Base-by-base conservation (phyloP, 2,113 vertebrate species). In the Arothron firmamentum region DNA sequence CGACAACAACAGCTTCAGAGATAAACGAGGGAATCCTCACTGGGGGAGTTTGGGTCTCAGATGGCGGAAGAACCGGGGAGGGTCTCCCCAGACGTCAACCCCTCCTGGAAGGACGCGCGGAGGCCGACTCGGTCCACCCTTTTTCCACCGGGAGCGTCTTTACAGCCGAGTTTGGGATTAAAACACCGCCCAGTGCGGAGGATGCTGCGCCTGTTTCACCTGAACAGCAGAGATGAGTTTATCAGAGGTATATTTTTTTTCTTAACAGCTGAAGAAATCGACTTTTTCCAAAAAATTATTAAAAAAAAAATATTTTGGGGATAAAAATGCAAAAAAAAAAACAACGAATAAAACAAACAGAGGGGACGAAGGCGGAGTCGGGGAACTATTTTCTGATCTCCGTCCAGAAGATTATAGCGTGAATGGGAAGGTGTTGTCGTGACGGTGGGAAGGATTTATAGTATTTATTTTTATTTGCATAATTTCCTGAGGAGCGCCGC, bases 161-260 rank as follows among this genome's bases (percentile, higher is more conserved):
- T 77, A 74, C 80, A 80, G 72, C 63, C 65, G 76, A 83, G 84
- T 75, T 77, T 79, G 82, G 61, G 68, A 53, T 45, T 28, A 67
- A 74, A 52, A 48, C 52, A 74, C 79, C 74, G 63, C 62, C 42
- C 12, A 45, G 43, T 16, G 12, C 43, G 13, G 3, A 47, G 45
- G 45, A 17, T 6, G 58, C 71, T 62, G 50, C 28, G 73, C 3
- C 59, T 48, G 67, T 78, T 80, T 74, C 71, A 77, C 63, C 67
- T 58, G 76, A 80, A 59, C 70, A 79, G 52, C 67, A 72, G 75
- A 81, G 79, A 48, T 55, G 83, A 87, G 81, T 82, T 69, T 82
- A 83, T 74, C 87, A 90, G 87, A 88, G 85, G 79, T 90, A 84
- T 92, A 88, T 92, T 92, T 49, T 49, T 91, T 92, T 90, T 90